These are phyloP conservation scores for Esox masquinongy DNA, from an alignment of 2,797 vertebrate genomes.

Conservation along the genomic window DNA sequence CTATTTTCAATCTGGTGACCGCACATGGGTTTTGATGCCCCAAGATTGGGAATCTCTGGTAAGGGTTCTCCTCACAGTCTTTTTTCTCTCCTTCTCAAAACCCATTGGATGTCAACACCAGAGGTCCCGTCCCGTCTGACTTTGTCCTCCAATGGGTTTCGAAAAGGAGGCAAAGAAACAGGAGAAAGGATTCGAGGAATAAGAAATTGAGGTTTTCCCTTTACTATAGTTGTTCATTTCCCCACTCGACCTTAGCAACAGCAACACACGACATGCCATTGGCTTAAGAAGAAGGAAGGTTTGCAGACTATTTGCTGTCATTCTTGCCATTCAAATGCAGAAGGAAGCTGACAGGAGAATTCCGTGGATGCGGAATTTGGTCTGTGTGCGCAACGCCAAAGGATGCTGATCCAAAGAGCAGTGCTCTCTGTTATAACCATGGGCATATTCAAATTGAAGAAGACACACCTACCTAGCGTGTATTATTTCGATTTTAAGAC, in stretches of 20 bases:
- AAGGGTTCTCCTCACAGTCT: too few species aligned
- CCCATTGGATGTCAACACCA: too few species aligned
- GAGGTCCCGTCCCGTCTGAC: too few species aligned
- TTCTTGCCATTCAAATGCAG: conserved; percentile 55
- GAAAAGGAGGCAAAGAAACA: not conserved
- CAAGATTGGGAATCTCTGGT: too few species aligned
- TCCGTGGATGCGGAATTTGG: conserved; percentile 48
- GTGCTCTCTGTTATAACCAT: conserved; percentile 37
- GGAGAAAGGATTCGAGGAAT: not conserved
- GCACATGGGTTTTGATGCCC: too few species aligned
- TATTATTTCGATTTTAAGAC: not conserved
- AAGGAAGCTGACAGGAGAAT: conserved; percentile 21
- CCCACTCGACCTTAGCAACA: conserved; percentile 71
- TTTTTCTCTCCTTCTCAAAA: too few species aligned
- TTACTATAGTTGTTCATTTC: not conserved
- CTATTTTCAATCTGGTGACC: too few species aligned
- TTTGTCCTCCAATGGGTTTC: not conserved
- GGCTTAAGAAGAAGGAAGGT: conserved; percentile 29
- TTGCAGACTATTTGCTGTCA: conserved; percentile 51
- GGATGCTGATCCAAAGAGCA: conserved; percentile 50
- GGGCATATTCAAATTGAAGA: conserved; percentile 39
- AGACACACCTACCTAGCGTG: conserved; percentile 37
- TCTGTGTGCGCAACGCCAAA: conserved; percentile 47
- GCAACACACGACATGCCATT: conserved; percentile 48
- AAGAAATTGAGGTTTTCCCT: too few species aligned